Base-by-base conservation (phyloP, 2,113 vertebrate species). In the Rhinolophus ferrumequinum region DNA sequence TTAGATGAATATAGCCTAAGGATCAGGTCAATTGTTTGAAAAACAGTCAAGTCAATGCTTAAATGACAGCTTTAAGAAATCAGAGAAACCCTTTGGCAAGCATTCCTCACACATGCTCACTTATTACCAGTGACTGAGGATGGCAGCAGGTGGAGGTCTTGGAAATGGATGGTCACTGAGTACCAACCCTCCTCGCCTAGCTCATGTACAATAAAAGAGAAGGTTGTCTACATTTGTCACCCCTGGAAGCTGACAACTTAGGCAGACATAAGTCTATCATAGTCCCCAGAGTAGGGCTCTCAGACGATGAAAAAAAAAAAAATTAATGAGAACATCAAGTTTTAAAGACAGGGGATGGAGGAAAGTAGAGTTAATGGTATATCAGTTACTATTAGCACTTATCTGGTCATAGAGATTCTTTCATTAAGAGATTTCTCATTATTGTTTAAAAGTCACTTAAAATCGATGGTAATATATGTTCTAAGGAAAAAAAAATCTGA, bases 401-500 rank as follows among this genome's bases (percentile, higher is more conserved):
- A 95, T 88, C 56, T 94, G 90, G 94, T 58, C 86, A 89, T 79
- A 95, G 91, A 89, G 52, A 89, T 97, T 96, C 91, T 90, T 97
- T 95, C 88, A 98, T 98, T 96, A 98, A 88, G 97, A 98, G 95
- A 47, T n/a, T 94, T 75, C 84, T 97, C 60, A 66, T 47, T 62
- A 97, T 98, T 98, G 90, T 90, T 97, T 96, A 98, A 97, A 98
- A 97, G 79, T 94, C 96, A 96, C 97, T 98, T 97, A 95, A 91
- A 97, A 95, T 89, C 92, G 93, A 97, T 76, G 94, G 28, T 89
- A 98, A 97, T 95, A 93, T 52, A 93, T 52, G 60, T 77, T 96
- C 41, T 94, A 95, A 67, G 79, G 13, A 7, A 90, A 92, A 97
- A 97, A 96, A 96, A 97, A 91, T 93, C 88, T 87, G 92, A 95